Evolutionary conservation across 2,797 vertebrate genomes (phyloP).

Genomic region (Galagoides demidoff): DNA sequence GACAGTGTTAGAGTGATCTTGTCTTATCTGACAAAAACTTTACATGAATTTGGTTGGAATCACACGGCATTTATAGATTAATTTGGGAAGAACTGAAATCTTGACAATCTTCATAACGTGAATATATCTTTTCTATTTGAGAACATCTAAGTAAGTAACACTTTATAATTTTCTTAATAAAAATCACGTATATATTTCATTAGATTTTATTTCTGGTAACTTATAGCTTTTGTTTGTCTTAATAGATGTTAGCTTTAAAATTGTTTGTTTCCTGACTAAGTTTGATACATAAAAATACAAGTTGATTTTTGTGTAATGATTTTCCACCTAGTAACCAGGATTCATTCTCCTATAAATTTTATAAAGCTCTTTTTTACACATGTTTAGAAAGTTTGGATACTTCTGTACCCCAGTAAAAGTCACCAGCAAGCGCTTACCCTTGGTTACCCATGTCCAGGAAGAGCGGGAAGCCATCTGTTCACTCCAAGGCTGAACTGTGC

Average conservation of each 20-base stretch:
- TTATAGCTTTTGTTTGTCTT: conserved; percentile 37
- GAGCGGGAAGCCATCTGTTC: neutral
- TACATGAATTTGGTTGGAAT: neutral
- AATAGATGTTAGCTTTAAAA: neutral
- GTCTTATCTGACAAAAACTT: neutral
- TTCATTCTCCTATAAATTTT: conserved; percentile 11
- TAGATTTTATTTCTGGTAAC: conserved; percentile 34
- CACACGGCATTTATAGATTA: neutral
- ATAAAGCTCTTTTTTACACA: neutral
- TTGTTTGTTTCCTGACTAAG: neutral
- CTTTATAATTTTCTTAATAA: conserved; percentile 13
- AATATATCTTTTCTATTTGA: neutral
- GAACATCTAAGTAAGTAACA: conserved; percentile 8
- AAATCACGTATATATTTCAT: neutral
- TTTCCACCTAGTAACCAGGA: conserved; percentile 23
- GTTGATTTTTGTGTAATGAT: neutral
- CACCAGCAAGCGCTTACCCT: neutral
- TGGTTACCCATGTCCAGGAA: neutral
- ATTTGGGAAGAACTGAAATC: conserved; percentile 22
- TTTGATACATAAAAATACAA: conserved; percentile 17
- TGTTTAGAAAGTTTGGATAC: conserved; percentile 14
- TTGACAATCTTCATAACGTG: neutral
- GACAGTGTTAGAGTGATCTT: neutral
- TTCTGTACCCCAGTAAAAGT: neutral
- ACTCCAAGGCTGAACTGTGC: neutral